A percentile compares a stretch with the other conserved stretches of the same genome.
phyloP scores from a whole-genome alignment of 2,888 invertebrate genomes.

The Frankliniella intonsa region DNA sequence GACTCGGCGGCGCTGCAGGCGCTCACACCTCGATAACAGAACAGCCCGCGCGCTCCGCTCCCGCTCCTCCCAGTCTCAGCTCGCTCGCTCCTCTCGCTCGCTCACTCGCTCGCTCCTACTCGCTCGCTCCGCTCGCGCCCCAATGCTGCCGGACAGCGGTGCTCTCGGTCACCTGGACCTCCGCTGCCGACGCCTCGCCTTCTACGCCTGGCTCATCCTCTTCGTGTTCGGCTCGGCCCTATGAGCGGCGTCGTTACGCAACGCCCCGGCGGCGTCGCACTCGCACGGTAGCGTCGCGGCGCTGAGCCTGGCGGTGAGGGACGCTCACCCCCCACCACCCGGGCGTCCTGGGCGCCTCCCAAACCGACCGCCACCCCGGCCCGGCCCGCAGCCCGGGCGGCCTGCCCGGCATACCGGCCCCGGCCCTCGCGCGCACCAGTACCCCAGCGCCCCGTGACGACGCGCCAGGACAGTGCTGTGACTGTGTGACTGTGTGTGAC shows the following conservation, averaged over 20 bases:
- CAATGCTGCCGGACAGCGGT: not conserved
- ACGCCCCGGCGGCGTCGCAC: not conserved
- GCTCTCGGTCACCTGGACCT: slow-evolving; percentile 3
- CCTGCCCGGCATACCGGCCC: no score
- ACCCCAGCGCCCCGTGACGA: no score
- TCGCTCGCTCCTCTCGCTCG: not conserved
- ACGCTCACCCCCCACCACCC: not conserved
- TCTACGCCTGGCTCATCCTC: slow-evolving; percentile 23
- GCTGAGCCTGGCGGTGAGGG: no score
- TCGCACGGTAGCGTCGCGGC: no score
- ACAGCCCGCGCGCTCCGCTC: not conserved
- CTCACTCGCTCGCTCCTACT: not conserved
- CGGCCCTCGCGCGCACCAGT: no score
- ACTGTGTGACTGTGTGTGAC: no score
- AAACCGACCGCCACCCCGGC: no score
- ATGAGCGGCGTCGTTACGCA: not conserved
- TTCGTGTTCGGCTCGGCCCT: slow-evolving; percentile 13
- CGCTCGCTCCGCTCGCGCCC: not conserved
- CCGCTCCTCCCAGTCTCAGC: not conserved
- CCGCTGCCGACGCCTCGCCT: slow-evolving; percentile 3
- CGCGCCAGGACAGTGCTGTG: no score
- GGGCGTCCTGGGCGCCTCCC: not conserved
- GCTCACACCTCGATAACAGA: not conserved
- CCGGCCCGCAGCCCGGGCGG: no score
- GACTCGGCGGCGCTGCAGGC: not conserved